Base-by-base conservation (phyloP, 2,797 vertebrate species). In the Craterocephalus amniculus region DNA sequence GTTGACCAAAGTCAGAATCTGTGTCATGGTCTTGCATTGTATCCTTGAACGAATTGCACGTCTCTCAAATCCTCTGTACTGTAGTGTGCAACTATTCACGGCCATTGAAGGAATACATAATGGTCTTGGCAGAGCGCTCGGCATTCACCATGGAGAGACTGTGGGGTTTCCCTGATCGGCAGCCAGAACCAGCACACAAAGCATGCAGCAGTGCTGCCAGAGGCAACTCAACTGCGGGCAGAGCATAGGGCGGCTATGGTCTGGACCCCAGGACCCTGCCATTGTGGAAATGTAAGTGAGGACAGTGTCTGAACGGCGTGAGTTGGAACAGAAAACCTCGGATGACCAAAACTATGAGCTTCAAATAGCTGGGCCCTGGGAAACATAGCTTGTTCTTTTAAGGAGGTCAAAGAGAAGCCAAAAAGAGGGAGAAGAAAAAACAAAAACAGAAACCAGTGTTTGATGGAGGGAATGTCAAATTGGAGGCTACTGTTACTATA, bases 301-400 rank as follows among this genome's bases (percentile, higher is more conserved):
- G 91, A 91, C 90, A 91, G 84, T 88, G 91, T 90, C 88, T 91
- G 88, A 91, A 91, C 87, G 84, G 83, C 86, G 84, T 83, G 83
- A 92, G 88, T 80, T 92, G 90, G 91, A 93, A 85, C 86, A 90
- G 90, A 92, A 91, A 90, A 92, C 83, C 83, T 89, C 89, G 83
- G 87, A 93, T 88, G 91, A 93, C 91, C 93, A 93, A 93, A 93
- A 93, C 84, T 92, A 92, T 93, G 92, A 92, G 91, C 93, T 93
- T 91, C 90, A 94, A 93, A 94, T 94, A 94, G 92, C 92, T 84
- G 81, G 90, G 87, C 87, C 93, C 91, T 94, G 93, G 92, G 93
- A 94, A 94, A 93, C 92, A 92, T 92, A 85, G 88, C 90, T 82
- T 91, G 91, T 90, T 93, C 91, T 87, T 92, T 89, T 88, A 87